These are phyloP conservation scores for Potamilus streckersoni DNA, from an alignment of 1,140 invertebrate species.

Conservation along the genomic window DNA sequence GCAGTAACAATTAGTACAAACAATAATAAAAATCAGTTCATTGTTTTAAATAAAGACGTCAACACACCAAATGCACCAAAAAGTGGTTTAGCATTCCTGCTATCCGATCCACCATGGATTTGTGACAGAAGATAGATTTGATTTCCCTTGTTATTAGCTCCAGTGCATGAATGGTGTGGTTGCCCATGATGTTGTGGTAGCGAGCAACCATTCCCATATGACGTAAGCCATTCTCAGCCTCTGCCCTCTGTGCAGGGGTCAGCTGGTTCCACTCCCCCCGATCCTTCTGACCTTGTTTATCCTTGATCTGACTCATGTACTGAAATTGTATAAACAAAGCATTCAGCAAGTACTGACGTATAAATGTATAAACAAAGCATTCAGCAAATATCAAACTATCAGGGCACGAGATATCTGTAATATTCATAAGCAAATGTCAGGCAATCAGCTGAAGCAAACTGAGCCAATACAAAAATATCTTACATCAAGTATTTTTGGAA, in stretches of 20 bases:
- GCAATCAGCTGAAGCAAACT: too few species aligned
- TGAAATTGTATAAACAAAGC: conserved; percentile 26
- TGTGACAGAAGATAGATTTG: conserved; percentile 89
- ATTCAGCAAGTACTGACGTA: too few species aligned
- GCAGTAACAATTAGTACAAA: too few species aligned
- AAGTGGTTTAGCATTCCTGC: conserved; percentile 98
- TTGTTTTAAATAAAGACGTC: too few species aligned
- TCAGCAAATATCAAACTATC: too few species aligned
- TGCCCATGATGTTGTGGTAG: conserved; percentile 93
- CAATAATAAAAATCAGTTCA: too few species aligned
- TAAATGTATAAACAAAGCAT: too few species aligned
- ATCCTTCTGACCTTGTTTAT: conserved; percentile 72
- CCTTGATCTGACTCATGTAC: conserved; percentile 70
- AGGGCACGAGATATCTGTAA: too few species aligned
- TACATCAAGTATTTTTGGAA: too few species aligned
- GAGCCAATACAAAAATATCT: too few species aligned
- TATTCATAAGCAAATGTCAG: too few species aligned
- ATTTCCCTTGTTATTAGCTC: conserved; percentile 85
- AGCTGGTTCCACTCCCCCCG: conserved; percentile 83
- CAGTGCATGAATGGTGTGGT: conserved; percentile 87
- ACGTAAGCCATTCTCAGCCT: conserved; percentile 80
- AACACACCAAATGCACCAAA: conserved; percentile 85
- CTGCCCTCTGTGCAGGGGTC: conserved; percentile 76
- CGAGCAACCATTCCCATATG: conserved; percentile 86
- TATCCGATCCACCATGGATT: conserved; percentile 91